Evolutionary conservation across 2,797 vertebrate genomes (phyloP).

Genomic region (Scarus forsteni): DNA sequence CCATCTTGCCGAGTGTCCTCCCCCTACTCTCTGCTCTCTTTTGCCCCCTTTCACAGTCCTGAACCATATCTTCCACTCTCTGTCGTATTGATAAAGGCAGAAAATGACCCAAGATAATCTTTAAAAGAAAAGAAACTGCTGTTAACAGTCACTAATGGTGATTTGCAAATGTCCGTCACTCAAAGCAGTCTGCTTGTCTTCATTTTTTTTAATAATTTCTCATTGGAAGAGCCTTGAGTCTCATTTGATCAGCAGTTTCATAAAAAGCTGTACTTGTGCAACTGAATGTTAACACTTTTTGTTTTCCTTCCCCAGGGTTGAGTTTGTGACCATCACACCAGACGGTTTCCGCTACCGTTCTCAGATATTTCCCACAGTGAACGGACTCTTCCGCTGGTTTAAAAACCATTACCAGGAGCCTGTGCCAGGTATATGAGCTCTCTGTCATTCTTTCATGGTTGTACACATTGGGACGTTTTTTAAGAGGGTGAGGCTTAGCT

Average conservation of each 20-base stretch:
- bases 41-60: too few relatives aligned
- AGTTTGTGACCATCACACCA: constrained; percentile 97
- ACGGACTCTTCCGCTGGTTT: constrained; percentile 98
- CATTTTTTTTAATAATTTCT: neutral
- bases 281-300: neutral
- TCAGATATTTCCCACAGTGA: constrained; percentile 95
- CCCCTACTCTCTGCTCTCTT: too few relatives aligned
- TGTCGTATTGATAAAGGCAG: too few relatives aligned
- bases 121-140: too few relatives aligned
- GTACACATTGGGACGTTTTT: too few relatives aligned
- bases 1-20: too few relatives aligned
- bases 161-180: neutral
- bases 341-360: constrained; percentile 98
- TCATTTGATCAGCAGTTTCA: too few relatives aligned
- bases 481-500: too few relatives aligned
- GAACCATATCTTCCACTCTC: too few relatives aligned
- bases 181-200: neutral
- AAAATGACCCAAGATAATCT: too few relatives aligned
- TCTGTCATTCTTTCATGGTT: neutral
- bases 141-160: neutral
- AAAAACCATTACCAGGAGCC: constrained; percentile 99
- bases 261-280: too few relatives aligned
- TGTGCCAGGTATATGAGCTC: constrained; percentile 89
- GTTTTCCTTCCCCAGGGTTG: constrained; percentile 83
- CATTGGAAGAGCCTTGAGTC: too few relatives aligned